These are phyloP conservation scores for Mycetomoellerius zeteki DNA, from an alignment of 1,140 invertebrate genomes.

Conservation along the genomic window DNA sequence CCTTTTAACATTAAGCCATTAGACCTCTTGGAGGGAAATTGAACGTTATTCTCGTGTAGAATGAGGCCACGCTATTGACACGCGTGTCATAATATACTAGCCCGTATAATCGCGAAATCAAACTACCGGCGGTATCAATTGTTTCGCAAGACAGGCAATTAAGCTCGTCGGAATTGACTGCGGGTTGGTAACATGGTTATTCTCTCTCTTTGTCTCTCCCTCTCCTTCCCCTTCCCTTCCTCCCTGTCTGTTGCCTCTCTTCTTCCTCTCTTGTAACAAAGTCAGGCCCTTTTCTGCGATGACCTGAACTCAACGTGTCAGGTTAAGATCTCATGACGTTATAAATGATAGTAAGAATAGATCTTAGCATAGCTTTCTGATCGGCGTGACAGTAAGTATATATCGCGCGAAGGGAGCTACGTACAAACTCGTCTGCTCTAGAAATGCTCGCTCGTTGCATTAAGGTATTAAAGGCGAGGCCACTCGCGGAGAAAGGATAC, in stretches of 20 bases:
- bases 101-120: conserved; percentile 51
- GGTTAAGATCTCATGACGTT: conserved; percentile 5
- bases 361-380: conserved; percentile 57
- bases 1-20: conserved; percentile 1
- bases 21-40: background rate
- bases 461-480: conserved; percentile 69
- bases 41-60: background rate
- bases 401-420: background rate
- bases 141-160: conserved; percentile 62
- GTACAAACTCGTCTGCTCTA: conserved; percentile 46
- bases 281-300: conserved; percentile 18
- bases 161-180: conserved; percentile 51
- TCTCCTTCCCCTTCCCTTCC: conserved; percentile 3
- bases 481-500: conserved; percentile 70
- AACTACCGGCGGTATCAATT: conserved; percentile 56
- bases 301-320: conserved; percentile 21
- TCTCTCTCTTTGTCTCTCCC: conserved; percentile 14
- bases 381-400: conserved; percentile 8
- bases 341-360: conserved; percentile 25
- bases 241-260: background rate
- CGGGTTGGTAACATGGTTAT: conserved; percentile 36
- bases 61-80: conserved; percentile 29
- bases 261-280: background rate
- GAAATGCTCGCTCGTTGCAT: conserved; percentile 62
- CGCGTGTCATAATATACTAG: conserved; percentile 25